Base-by-base conservation (phyloP, 2,113 vertebrate genomes). In the Triplophysa tibetana region DNA sequence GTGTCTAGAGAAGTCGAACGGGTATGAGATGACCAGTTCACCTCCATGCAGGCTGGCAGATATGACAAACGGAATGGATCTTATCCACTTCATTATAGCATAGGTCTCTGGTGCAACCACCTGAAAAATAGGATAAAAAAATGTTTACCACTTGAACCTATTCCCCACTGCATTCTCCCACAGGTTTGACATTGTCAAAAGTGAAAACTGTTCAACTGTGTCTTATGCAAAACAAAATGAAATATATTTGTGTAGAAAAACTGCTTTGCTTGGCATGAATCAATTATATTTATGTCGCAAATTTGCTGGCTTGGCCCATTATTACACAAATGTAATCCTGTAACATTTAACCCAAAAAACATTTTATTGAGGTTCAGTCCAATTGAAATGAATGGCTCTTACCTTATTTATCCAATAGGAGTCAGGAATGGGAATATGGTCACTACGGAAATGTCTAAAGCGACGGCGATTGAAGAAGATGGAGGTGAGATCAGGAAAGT, bases 321-420 rank as follows among this genome's bases (percentile, higher is more conserved):
- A 7, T 38, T 38, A 38, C 33, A 38, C 33, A 38, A 7, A 38
- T 38, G 33, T 38, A 8, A 8, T 38, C 33, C 33, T 7, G 33
- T 38, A 38, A 38, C 33, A 38, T 38, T 38, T 7, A 38, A 38
- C 5, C 5, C 33, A 6, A 38, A 50, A 50, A 50, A 50, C 13
- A 0, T 12, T 14, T 50, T 50, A 10, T 48, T 48, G 45, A 13
- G 45, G 13, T 50, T 50, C 29, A 29, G 29, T 29, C 13, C 45
- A 50, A 50, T 12, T 13, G 45, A 50, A 50, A 50, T 54, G 52
- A 50, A 50, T 54, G 52, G 14, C 14, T 9, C 29, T 12, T 65
- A 98, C 97, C 95, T 98, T 98, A 83, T 95, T 94, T 92, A 94
- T 92, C 98, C 97, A 99, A 86, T 97, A 99, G 79, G 93, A 89